Evolutionary conservation across 2,113 vertebrate species (phyloP), one percentile per base, ranked within the genome.

Genomic region (Psettodes erumei): DNA sequence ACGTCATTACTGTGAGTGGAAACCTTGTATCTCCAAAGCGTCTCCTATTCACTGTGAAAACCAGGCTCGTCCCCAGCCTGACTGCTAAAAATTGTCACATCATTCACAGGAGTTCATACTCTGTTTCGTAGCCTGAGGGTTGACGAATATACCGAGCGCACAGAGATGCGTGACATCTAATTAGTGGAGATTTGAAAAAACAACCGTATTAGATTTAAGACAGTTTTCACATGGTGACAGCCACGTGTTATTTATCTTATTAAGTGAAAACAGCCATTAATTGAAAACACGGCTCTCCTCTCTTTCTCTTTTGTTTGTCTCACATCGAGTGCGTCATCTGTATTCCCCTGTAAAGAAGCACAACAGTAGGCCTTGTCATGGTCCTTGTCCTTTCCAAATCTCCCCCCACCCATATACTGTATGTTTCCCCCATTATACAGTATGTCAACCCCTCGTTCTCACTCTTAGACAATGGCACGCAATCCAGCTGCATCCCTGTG

Each of bases 391-490:
- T 32, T 12, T 8, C 62, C 65, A 77, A 28, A 69, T 45, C n/a
- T 77, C 21, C 33, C 63, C 23, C 67, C 40, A 32, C n/a, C n/a
- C n/a, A n/a, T n/a, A n/a, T n/a, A n/a, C n/a, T n/a, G n/a, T 50
- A 23, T 28, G 58, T 64, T 30, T 77, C 55, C 38, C 33, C 68
- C n/a, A n/a, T 30, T 58, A 56, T 35, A 15, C 12, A 15, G 42
- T 18, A n/a, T n/a, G n/a, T 7, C 42, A 43, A 4, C 16, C 42
- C 43, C 16, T 18, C 58, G 61, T 23, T 71, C 43, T 35, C 21
- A 37, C 60, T 56, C 33, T 33, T 45, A 61, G 63, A 76, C 73
- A 77, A 70, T 75, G 50, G 56, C 66, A 73, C 68, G 65, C 35
- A 60, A 86, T 54, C 40, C 23, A 45, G 9, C 9, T n/a, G 18